These are phyloP conservation scores for Datnioides undecimradiatus DNA, from an alignment of 2,113 vertebrate genomes.

Conservation along the genomic window DNA sequence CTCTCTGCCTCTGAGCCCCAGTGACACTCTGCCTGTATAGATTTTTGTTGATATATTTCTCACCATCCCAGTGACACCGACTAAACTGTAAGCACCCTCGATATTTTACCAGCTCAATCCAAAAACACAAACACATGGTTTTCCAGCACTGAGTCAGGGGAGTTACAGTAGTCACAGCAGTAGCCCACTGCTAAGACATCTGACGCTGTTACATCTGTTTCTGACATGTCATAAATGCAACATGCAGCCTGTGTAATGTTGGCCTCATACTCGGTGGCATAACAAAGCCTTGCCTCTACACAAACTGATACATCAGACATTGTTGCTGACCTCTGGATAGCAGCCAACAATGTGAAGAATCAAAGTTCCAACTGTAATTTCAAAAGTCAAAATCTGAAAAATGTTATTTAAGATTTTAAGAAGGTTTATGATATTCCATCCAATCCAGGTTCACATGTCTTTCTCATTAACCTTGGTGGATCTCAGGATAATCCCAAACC, in stretches of 20 bases:
- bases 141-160: neutral
- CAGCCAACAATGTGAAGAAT: neutral
- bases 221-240: conserved; percentile 9
- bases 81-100: neutral
- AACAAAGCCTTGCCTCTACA: neutral
- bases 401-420: too few relatives aligned
- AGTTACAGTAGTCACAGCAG: conserved; percentile 5
- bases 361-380: neutral
- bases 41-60: too few relatives aligned
- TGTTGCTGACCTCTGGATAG: neutral
- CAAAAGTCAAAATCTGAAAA: neutral
- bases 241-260: neutral
- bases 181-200: too few relatives aligned
- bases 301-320: neutral
- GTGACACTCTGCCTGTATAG: neutral
- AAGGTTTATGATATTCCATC: neutral
- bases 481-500: neutral
- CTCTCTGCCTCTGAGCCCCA: too few relatives aligned
- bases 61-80: neutral
- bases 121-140: neutral
- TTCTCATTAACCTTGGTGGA: neutral
- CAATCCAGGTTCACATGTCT: too few relatives aligned
- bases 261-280: neutral
- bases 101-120: neutral
- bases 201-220: neutral